These are phyloP conservation scores for Drosophila bunnanda DNA, from an alignment of 2,888 invertebrate species.

Conservation along the genomic window DNA sequence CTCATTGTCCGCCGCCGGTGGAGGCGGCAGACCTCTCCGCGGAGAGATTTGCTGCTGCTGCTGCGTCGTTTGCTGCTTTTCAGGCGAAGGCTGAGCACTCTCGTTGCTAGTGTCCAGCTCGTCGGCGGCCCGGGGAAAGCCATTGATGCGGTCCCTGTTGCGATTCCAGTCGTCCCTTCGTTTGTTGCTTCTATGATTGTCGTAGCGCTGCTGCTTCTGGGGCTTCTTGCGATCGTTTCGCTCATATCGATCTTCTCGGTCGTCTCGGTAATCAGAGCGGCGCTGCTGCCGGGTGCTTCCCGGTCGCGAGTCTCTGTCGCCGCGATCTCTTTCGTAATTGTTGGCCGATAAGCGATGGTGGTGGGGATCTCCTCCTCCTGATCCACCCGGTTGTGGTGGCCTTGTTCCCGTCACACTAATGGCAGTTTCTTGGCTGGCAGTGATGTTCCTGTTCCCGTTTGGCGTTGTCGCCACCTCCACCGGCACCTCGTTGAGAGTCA, in stretches of 20 bases:
- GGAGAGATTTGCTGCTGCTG: conserved; percentile 60
- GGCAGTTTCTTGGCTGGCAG: conserved; percentile 61
- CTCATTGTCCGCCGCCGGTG: conserved; percentile 76
- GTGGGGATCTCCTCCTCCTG: conserved; percentile 2
- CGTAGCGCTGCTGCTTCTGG: conserved; percentile 82
- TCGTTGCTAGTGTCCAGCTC: conserved; percentile 82
- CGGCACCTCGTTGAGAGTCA: conserved; percentile 55
- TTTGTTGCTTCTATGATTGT: conserved; percentile 83
- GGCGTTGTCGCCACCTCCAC: conserved; percentile 8
- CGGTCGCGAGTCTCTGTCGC: conserved; percentile 40
- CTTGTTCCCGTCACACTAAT: conserved; percentile 14
- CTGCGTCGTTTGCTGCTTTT: conserved; percentile 70
- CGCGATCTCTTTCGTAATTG: conserved; percentile 34
- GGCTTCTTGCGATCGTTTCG: conserved; percentile 70
- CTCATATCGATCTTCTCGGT: conserved; percentile 66
- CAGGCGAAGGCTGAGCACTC: conserved; percentile 80
- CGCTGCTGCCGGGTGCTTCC: conserved; percentile 39
- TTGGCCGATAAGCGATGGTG: conserved; percentile 1
- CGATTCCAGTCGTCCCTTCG: conserved; percentile 84
- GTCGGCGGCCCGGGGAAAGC: conserved; percentile 74
- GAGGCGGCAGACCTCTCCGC: conserved; percentile 33
- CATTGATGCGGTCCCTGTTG: conserved; percentile 82
- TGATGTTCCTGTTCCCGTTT: conserved; percentile 60
- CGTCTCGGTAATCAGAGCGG: conserved; percentile 53
- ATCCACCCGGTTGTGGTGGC: not conserved